These are phyloP conservation scores for Dugesia japonica DNA, from an alignment of 2,888 invertebrate genomes.

Conservation along the genomic window DNA sequence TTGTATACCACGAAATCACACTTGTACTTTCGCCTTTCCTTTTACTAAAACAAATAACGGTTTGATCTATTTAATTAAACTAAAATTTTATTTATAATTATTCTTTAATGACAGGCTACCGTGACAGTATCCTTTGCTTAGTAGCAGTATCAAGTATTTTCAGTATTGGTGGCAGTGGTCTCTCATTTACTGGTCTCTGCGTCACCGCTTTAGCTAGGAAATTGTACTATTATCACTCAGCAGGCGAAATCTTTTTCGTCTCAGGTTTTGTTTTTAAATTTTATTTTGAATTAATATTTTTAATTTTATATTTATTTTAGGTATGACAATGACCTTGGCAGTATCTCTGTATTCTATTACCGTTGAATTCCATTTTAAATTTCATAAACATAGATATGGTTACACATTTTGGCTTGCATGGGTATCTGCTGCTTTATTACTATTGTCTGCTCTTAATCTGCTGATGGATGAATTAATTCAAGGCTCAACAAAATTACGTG, in stretches of 20 bases:
- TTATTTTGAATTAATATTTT: not conserved
- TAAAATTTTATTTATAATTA: not conserved
- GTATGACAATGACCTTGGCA: conserved; percentile 14
- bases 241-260: conserved; percentile 47
- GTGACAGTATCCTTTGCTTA: conserved; percentile 8
- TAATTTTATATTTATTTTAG: not conserved
- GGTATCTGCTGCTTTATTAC: not conserved
- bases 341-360: not conserved
- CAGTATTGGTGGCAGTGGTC: conserved; percentile 43
- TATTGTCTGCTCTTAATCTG: conserved; percentile 11
- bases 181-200: conserved; percentile 44
- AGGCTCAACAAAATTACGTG: conserved; percentile 15
- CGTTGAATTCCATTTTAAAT: not conserved
- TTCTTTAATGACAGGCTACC: not conserved
- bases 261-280: conserved; percentile 39
- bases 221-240: conserved; percentile 48
- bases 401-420: conserved; percentile 8
- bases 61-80: not conserved
- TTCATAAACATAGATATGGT: not conserved
- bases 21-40: conserved; percentile 20
- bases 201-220: conserved; percentile 43
- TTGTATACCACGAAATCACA: not conserved
- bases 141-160: conserved; percentile 36
- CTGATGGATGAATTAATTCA: conserved; percentile 16
- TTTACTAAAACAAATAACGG: conserved; percentile 12